Conservation (phyloP, 2,888 invertebrate species). For the Alcis repandata region DNA sequence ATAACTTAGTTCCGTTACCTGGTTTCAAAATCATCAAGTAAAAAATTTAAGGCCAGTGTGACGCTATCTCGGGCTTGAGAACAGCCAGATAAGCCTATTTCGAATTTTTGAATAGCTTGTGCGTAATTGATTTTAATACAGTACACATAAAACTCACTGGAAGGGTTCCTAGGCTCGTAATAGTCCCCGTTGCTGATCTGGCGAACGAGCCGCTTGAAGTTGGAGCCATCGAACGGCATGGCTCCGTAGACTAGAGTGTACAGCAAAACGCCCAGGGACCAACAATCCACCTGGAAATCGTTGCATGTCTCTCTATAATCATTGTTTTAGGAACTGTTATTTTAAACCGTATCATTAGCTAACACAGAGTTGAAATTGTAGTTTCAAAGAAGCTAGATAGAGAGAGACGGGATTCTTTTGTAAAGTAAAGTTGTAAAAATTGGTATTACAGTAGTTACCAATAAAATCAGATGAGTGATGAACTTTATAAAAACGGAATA, state of each 20-base stretch:
- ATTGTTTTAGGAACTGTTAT: neutral
- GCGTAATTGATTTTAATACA: neutral
- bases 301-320: conserved; percentile 6
- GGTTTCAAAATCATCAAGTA: too few relatives aligned
- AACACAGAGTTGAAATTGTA: neutral
- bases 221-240: conserved; percentile 99
- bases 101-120: too few relatives aligned
- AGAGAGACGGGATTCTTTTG: neutral
- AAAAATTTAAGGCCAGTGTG: too few relatives aligned
- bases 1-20: too few relatives aligned
- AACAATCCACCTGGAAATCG: conserved; percentile 88
- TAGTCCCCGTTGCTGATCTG: conserved; percentile 99
- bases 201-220: conserved; percentile 98
- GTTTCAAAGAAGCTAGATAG: neutral
- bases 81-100: too few relatives aligned
- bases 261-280: conserved; percentile 98
- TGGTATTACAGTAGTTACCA: neutral
- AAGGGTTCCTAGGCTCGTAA: conserved; percentile 97
- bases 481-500: neutral
- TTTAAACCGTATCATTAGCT: conserved; percentile 1
- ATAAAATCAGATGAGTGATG: neutral
- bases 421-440: neutral
- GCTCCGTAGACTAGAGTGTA: conserved; percentile 99
- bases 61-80: too few relatives aligned
- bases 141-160: conserved; percentile 87